phyloP scores from a whole-genome alignment of 2,888 invertebrate genomes.

The Monopis laevigella region DNA sequence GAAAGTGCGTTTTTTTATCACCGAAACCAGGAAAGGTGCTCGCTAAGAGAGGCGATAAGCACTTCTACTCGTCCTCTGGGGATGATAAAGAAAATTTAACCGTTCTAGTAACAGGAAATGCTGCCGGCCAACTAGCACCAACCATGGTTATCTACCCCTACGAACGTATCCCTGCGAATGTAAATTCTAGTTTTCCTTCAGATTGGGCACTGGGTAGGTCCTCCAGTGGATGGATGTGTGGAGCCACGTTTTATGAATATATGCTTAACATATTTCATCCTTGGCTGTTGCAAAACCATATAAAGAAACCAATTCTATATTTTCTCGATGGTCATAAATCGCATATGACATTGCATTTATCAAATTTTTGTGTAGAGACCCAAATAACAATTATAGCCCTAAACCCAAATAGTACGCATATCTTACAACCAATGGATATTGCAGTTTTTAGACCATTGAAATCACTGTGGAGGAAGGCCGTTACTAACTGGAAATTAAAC shows the following conservation, averaged over 20 bases:
- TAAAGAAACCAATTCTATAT: constrained; percentile 21
- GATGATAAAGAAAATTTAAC: constrained; percentile 25
- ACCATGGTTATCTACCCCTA: constrained; percentile 22
- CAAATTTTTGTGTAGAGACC: constrained; percentile 8
- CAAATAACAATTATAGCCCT: constrained; percentile 16
- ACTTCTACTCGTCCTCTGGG: constrained; percentile 15
- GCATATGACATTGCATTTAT: constrained; percentile 20
- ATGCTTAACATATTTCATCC: constrained; percentile 22
- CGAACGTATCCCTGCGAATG: constrained; percentile 18
- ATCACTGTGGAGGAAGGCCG: constrained; percentile 19
- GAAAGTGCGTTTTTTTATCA: constrained; percentile 24
- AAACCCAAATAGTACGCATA: constrained; percentile 18
- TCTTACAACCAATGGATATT: constrained; percentile 20
- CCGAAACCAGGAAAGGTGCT: constrained; percentile 25
- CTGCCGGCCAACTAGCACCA: constrained; percentile 21
- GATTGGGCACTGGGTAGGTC: constrained; percentile 22
- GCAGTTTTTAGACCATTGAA: constrained; percentile 21
- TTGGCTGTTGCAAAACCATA: constrained; percentile 20
- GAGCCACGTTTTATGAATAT: constrained; percentile 25
- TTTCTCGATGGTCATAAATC: constrained; percentile 25
- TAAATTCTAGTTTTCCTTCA: constrained; percentile 20
- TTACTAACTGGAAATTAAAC: constrained; percentile 19
- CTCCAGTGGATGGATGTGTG: constrained; percentile 21
- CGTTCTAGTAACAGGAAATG: constrained; percentile 21
- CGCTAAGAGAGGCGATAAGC: constrained; percentile 20